Evolutionary conservation across 2,888 invertebrate genomes (phyloP), one percentile per base, ranked within the genome.

Genomic region (Machimus atricapillus): DNA sequence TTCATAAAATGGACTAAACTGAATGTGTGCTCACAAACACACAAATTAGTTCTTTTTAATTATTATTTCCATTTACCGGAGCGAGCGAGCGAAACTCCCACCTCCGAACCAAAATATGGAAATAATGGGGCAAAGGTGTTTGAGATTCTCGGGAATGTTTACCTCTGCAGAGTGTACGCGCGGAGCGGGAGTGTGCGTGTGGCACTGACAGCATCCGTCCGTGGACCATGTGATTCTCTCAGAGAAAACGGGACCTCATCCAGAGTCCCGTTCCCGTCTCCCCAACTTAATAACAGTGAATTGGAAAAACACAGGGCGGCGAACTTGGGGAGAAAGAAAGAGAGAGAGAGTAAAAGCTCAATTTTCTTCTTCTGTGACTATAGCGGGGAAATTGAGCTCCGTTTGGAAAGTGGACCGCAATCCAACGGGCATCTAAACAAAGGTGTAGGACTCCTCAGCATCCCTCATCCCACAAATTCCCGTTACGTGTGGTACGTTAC

Each of bases 31-130:
- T 14, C 76, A 76, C 76, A n/a, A 76, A n/a, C n/a, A 76, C 37
- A 76, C 34, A 76, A 76, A 40, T 76, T 76, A 76, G 37, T 76
- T 76, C 76, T 37, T 76, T 76, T 76, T 76, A 76, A 76, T 76
- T 76, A 76, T 40, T n/a, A 34, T 40, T 76, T 34, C 76, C 40
- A 76, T 76, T 76, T 76, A 34, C 76, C 40, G 76, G 19, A 23
- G 4, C 73, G 14, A 27, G 9, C 43, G 16, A 46, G 43, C 14
- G n/a, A 7, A 66, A 16, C 76, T 76, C 76, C 76, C 76, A 76
- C 76, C 34, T 19, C 31, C 66, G 9, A 1, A 12, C 23, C 66
- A 12, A 66, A 19, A 19, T 66, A 27, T 66, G 66, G 19, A 23
- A 66, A 66, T 66, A 66, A 66, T 27, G 27, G 23, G 12, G 14